These are phyloP conservation scores for Ceratosolen solmsi DNA, from an alignment of 1,140 invertebrate genomes.

Conservation along the genomic window DNA sequence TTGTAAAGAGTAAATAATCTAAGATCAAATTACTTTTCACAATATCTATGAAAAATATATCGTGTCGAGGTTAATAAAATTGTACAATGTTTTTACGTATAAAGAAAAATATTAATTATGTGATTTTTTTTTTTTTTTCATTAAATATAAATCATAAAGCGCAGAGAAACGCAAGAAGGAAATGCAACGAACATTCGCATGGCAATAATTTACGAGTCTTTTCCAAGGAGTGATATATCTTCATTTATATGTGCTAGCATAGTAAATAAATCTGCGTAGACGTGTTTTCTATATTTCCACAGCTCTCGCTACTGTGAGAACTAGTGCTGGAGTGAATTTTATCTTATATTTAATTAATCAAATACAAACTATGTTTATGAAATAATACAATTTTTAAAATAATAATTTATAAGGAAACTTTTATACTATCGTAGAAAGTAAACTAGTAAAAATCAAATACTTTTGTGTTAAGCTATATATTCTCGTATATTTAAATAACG, in stretches of 20 bases:
- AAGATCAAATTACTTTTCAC: no score
- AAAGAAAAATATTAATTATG: background rate
- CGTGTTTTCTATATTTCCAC: slow-evolving; percentile 28
- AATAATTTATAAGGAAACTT: no score
- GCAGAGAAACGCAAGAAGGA: slow-evolving; percentile 12
- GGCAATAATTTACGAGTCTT: slow-evolving; percentile 46
- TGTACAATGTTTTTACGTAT: background rate
- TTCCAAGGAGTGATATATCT: slow-evolving; percentile 59
- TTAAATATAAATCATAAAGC: slow-evolving; percentile 11
- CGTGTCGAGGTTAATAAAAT: no score
- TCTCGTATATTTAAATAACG: no score
- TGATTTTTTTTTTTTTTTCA: background rate
- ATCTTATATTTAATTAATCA: slow-evolving; percentile 25
- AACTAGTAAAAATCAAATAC: no score
- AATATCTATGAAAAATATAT: no score
- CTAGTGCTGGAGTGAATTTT: background rate
- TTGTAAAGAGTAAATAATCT: no score
- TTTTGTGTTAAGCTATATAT: no score
- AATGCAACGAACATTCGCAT: slow-evolving; percentile 40
- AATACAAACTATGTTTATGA: background rate
- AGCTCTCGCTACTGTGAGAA: slow-evolving; percentile 30
- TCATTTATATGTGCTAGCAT: slow-evolving; percentile 55
- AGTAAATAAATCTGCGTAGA: slow-evolving; percentile 58
- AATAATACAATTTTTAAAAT: background rate
- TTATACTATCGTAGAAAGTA: no score